Conservation (phyloP, 2,797 vertebrate genomes). For the Hephaestus fuliginosus region DNA sequence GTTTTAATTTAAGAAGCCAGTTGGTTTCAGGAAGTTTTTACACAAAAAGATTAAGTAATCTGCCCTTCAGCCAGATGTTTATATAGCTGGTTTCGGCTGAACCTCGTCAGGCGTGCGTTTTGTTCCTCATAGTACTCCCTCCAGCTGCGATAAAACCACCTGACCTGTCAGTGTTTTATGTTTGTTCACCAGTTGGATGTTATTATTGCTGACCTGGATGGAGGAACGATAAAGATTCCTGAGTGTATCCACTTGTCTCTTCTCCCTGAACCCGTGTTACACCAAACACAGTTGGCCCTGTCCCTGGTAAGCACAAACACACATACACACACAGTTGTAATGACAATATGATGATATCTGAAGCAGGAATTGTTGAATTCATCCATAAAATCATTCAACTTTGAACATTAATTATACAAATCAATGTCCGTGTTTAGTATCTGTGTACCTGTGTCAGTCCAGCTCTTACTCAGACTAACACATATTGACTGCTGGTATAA, state of each 20-base stretch:
- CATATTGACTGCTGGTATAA: constrained; percentile 1
- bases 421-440: neutral
- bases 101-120: constrained; percentile 10
- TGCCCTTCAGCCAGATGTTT: constrained; percentile 31
- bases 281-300: constrained; percentile 91
- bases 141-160: constrained; percentile 46
- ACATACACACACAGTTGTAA: neutral
- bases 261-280: constrained; percentile 95
- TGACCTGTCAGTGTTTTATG: constrained; percentile 59
- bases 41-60: constrained; percentile 27
- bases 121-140: constrained; percentile 28
- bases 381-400: neutral
- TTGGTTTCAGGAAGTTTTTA: constrained; percentile 37
- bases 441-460: neutral
- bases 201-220: constrained; percentile 98
- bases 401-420: neutral
- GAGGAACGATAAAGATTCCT: constrained; percentile 98
- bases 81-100: constrained; percentile 46
- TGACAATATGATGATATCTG: neutral
- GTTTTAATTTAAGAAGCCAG: neutral
- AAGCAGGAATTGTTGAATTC: neutral
- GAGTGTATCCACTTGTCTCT: constrained; percentile 98
- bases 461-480: neutral
- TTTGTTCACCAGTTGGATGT: constrained; percentile 92
- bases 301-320: constrained; percentile 88